A percentile compares a stretch with the other conserved stretches of the same genome.
Evolutionary conservation across 2,113 vertebrate species (phyloP).

Genomic region (Sturnus vulgaris): DNA sequence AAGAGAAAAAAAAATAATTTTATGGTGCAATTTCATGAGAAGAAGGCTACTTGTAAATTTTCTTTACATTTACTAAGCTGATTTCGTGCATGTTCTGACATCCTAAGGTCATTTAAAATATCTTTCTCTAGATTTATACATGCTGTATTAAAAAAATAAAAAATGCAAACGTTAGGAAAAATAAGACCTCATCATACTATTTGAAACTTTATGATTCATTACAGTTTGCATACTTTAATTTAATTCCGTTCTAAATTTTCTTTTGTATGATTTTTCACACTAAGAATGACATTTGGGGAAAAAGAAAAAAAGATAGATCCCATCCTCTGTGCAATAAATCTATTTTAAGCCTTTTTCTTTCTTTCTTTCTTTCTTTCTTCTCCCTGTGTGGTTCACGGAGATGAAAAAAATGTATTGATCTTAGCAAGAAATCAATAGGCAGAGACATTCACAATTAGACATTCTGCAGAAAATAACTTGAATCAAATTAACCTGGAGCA

Average conservation of each 20-base stretch:
- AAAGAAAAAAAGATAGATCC: neutral
- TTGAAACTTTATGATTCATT: neutral
- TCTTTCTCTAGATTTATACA: neutral
- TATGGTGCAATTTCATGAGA: neutral
- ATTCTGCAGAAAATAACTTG: slow-evolving; percentile 14
- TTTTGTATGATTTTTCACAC: neutral
- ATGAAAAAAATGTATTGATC: neutral
- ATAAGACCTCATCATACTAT: neutral
- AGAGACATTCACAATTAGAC: slow-evolving; percentile 33
- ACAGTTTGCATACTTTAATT: neutral
- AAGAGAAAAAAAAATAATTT: neutral
- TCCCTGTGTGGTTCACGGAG: neutral
- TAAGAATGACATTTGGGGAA: neutral
- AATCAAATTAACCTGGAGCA: slow-evolving; percentile 14
- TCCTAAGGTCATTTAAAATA: neutral
- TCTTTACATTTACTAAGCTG: neutral
- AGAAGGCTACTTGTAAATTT: neutral
- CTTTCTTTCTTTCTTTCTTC: neutral
- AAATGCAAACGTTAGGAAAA: neutral
- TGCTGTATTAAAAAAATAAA: neutral
- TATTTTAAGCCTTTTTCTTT: neutral
- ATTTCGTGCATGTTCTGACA: neutral
- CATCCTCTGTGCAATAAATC: neutral
- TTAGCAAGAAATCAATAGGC: neutral
- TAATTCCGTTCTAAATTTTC: neutral